Evolutionary conservation across 2,113 vertebrate species (phyloP).

Genomic region (Lonchura striata): DNA sequence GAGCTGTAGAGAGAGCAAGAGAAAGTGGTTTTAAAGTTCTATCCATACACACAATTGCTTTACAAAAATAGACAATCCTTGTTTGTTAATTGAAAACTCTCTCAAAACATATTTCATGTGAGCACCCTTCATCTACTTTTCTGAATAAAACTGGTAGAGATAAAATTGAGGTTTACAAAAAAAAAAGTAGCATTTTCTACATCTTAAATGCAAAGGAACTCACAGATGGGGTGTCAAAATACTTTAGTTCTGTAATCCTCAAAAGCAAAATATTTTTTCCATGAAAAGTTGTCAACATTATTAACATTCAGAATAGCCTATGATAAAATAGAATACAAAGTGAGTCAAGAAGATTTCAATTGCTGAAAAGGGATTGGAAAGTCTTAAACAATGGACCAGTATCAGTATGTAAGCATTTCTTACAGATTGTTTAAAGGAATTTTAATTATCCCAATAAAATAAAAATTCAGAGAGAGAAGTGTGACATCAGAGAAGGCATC

Average conservation of each 20-base stretch:
- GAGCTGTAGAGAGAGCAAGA: conserved; percentile 73
- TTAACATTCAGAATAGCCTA: background rate
- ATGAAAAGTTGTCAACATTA: background rate
- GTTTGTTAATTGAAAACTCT: background rate
- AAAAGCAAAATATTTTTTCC: background rate
- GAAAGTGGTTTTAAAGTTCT: background rate
- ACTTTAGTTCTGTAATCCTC: background rate
- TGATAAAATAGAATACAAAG: background rate
- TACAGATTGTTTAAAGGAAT: background rate
- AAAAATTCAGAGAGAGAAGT: background rate
- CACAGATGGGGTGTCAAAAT: background rate
- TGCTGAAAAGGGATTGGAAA: background rate
- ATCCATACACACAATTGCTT: background rate
- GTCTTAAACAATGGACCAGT: background rate
- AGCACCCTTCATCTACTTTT: background rate
- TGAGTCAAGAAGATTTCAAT: background rate
- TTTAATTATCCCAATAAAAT: background rate
- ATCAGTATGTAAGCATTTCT: background rate
- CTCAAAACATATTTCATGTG: background rate
- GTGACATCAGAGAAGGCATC: background rate
- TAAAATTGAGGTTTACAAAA: background rate
- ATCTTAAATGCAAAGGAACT: background rate
- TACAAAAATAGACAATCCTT: background rate
- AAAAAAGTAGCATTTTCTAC: background rate
- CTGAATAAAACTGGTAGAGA: background rate